These are phyloP conservation scores for Muscicapa adusta DNA, from an alignment of 2,113 vertebrate genomes.

Conservation along the genomic window DNA sequence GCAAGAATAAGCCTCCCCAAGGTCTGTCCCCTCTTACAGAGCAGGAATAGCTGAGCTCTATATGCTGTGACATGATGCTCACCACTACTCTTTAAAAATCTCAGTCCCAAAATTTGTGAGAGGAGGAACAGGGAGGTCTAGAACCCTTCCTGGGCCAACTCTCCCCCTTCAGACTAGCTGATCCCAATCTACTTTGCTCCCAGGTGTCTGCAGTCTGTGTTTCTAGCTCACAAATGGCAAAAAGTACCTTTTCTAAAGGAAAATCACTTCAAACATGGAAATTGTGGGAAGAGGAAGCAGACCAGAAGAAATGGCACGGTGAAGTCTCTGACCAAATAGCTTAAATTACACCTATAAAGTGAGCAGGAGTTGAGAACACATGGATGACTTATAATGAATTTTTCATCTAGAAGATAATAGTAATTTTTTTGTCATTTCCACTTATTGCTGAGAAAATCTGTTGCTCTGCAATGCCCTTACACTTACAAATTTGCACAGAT, in stretches of 20 bases:
- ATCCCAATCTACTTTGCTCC: rapidly evolving
- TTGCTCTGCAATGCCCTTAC: neutral
- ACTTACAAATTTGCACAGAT: neutral
- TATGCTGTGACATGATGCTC: rapidly evolving
- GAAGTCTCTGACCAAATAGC: neutral
- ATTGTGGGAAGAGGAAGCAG: neutral
- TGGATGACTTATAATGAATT: neutral
- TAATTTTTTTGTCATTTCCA: neutral
- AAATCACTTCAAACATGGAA: neutral
- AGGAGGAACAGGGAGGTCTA: neutral
- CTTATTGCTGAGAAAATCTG: neutral
- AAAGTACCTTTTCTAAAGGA: neutral
- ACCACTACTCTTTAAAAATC: neutral
- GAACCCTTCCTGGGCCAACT: neutral
- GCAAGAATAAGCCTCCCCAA: neutral
- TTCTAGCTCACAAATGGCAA: neutral
- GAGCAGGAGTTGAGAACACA: neutral
- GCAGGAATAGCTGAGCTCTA: neutral
- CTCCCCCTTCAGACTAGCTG: neutral
- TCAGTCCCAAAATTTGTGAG: neutral
- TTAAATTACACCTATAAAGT: neutral
- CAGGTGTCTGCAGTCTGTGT: neutral
- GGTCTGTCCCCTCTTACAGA: rapidly evolving
- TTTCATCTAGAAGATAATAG: neutral
- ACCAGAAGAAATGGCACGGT: neutral